Conservation (phyloP, 1,140 invertebrate genomes). For the Sycobia sp. region DNA sequence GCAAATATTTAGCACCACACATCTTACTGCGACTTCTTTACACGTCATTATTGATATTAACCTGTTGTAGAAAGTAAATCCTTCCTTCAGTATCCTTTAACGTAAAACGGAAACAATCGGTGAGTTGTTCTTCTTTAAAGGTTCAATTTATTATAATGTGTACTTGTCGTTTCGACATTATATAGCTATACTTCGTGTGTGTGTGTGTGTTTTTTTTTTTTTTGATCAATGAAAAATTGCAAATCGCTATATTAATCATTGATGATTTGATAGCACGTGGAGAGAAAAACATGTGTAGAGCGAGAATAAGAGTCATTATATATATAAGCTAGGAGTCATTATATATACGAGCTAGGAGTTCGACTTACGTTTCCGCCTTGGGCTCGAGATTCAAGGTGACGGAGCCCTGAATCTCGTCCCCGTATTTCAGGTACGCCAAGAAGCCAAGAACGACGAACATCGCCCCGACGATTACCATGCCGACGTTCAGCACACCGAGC, state of each 20-base stretch:
- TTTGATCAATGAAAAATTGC: too few species aligned
- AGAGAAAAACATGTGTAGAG: too few species aligned
- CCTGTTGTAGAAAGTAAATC: conserved; percentile 25
- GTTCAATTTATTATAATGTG: too few species aligned
- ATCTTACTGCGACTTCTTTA: conserved; percentile 19
- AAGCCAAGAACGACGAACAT: conserved; percentile 83
- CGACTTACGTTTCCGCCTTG: conserved; percentile 22
- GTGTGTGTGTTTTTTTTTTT: too few species aligned
- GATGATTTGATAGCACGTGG: too few species aligned
- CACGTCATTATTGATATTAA: conserved; percentile 26
- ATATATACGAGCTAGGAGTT: too few species aligned
- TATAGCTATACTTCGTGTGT: too few species aligned
- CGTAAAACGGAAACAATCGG: conserved; percentile 16
- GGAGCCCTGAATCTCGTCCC: conserved; percentile 71
- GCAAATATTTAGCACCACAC: not conserved
- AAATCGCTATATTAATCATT: too few species aligned
- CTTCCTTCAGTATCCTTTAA: conserved; percentile 28
- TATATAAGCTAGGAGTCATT: too few species aligned
- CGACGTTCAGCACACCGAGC: conserved; percentile 82
- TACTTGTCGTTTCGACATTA: too few species aligned
- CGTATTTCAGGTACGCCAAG: conserved; percentile 83
- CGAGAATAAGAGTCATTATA: too few species aligned
- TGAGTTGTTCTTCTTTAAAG: too few species aligned
- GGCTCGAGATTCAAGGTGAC: conserved; percentile 73
- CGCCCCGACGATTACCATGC: conserved; percentile 77